These are phyloP conservation scores for Stenichneumon culpator DNA, from an alignment of 2,888 invertebrate species.

Conservation along the genomic window DNA sequence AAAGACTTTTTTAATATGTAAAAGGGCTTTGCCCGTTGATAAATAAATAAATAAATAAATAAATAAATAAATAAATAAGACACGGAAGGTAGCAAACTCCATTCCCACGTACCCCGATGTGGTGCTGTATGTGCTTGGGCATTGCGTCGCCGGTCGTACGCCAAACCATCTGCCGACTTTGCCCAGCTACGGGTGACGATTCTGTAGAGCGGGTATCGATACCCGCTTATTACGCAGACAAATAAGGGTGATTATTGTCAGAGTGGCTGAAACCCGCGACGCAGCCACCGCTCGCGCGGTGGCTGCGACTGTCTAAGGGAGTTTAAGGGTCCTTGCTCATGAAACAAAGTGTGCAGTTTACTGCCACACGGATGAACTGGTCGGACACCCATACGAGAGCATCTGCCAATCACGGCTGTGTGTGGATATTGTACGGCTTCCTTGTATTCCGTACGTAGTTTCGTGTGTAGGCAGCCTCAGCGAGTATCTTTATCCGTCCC, in stretches of 20 bases:
- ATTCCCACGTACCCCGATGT: neutral
- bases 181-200: neutral
- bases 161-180: too few species aligned
- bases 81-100: neutral
- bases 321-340: neutral
- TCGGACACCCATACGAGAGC: too few species aligned
- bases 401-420: too few species aligned
- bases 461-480: neutral
- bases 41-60: too few species aligned
- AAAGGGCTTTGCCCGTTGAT: too few species aligned
- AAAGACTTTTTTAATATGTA: too few species aligned
- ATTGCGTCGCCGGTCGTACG: neutral
- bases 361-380: too few species aligned
- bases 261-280: neutral
- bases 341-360: too few species aligned
- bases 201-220: neutral
- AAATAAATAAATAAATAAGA: too few species aligned
- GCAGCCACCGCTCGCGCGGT: neutral
- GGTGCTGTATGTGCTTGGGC: neutral
- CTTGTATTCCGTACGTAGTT: too few species aligned
- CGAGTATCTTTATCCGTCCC: slow-evolving; percentile 5
- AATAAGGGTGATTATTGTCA: neutral
- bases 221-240: neutral
- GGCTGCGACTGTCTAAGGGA: neutral
- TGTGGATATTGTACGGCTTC: too few species aligned